These are phyloP conservation scores for Drosophila trapezifrons DNA, from an alignment of 1,140 invertebrate species.

Conservation along the genomic window DNA sequence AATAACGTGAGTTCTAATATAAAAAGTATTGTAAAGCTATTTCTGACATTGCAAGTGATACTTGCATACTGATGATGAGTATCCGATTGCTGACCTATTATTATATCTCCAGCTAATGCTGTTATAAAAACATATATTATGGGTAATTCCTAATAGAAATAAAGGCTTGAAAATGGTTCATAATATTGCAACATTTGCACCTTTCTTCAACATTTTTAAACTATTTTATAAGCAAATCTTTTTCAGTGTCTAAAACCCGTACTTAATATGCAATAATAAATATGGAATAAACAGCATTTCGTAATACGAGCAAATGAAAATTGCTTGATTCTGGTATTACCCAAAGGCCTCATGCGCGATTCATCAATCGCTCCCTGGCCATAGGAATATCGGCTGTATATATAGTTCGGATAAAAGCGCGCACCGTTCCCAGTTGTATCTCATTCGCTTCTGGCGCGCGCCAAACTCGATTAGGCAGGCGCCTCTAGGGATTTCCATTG, in stretches of 20 bases:
- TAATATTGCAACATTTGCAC: too few species aligned
- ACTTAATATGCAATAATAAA: conserved; percentile 27
- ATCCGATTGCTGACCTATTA: too few species aligned
- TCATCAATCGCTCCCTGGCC: conserved; percentile 32
- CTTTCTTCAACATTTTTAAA: too few species aligned
- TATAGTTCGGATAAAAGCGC: conserved; percentile 58
- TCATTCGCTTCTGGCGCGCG: conserved; percentile 52
- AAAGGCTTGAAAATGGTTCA: too few species aligned
- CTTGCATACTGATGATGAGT: too few species aligned
- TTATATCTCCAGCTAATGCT: too few species aligned
- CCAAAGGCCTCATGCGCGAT: conserved; percentile 29
- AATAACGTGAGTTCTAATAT: too few species aligned
- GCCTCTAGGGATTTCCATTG: conserved; percentile 34
- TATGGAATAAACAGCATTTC: conserved; percentile 24
- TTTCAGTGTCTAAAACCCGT: neutral
- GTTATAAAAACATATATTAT: too few species aligned
- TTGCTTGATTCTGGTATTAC: conserved; percentile 45
- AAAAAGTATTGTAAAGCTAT: too few species aligned
- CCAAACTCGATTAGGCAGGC: conserved; percentile 58
- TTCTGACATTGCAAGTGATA: too few species aligned
- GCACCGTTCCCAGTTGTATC: conserved; percentile 35
- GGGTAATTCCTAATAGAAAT: too few species aligned
- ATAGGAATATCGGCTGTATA: conserved; percentile 31
- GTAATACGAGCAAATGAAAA: conserved; percentile 29
- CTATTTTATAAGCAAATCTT: neutral